Evolutionary conservation across 2,113 vertebrate species (phyloP), one percentile per base, ranked within the genome.

Genomic region (Fulmarus glacialis): DNA sequence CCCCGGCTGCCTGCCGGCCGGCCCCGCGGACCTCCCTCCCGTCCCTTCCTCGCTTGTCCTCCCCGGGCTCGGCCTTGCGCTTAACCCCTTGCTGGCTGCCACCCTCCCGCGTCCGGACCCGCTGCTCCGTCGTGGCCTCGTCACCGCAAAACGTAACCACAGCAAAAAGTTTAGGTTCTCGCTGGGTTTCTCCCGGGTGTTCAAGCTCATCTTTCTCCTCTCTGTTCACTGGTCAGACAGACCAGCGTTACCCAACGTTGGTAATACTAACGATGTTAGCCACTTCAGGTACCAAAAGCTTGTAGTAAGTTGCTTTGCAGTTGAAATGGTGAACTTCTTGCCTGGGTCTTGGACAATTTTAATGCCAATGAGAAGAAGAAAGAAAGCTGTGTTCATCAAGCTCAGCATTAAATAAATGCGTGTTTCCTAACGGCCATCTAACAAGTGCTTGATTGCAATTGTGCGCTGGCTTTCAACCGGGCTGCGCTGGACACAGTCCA

Each of bases 201-300:
- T 30, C 55, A 20, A 40, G 48, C 40, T 66, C 71, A 11, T 45
- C 67, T 7, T 38, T 17, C 43, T 52, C 18, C 18, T 29, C 78
- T 34, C 63, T 29, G 11, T 11, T 43, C 42, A 0, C 23, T 30
- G 2, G n/a, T 3, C 0, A 34, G 40, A 6, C 24, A 2, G 10
- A n/a, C 11, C 32, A 12, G 34, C 11, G 2, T 23, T n/a, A 26
- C 68, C 23, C 62, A 32, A 1, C 36, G 4, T 3, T 4, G 50
- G 2, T 18, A 19, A 9, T 3, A 6, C 21, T 14, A 12, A 12
- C 2, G 40, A 9, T 16, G 17, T 38, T 10, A 18, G 47, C 36
- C 5, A 0, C 36, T 40, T 34, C 27, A 21, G n/a, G 52, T 9
- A 53, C 19, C 26, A 30, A 79, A 70, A 50, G 7, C 38, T 24